These are phyloP conservation scores for Lithophane socia DNA, from an alignment of 2,888 invertebrate genomes.

Conservation along the genomic window DNA sequence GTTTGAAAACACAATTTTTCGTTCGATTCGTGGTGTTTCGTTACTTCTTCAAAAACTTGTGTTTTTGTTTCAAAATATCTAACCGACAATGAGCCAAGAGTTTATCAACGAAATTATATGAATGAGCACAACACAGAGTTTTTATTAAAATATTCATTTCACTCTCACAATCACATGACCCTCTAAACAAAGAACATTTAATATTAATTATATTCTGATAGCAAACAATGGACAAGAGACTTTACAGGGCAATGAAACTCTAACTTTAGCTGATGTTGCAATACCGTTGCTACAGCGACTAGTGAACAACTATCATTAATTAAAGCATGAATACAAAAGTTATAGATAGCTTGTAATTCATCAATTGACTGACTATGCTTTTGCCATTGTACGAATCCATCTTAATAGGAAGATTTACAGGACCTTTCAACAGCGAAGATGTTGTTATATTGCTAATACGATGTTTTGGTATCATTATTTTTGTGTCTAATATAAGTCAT, in stretches of 20 bases:
- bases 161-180: conserved; percentile 18
- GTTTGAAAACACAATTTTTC: no score
- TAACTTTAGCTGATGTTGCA: conserved; percentile 62
- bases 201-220: conserved; percentile 61
- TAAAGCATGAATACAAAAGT: conserved; percentile 71
- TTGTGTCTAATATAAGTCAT: neutral
- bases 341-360: conserved; percentile 41
- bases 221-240: conserved; percentile 54
- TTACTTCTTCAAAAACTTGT: no score
- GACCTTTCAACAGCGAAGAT: neutral
- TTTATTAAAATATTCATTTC: conserved; percentile 20
- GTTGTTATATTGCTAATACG: neutral
- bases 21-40: no score
- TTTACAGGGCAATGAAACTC: conserved; percentile 54
- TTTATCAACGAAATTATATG: conserved; percentile 22
- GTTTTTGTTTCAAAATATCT: neutral
- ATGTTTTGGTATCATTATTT: neutral
- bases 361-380: conserved; percentile 29
- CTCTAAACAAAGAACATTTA: conserved; percentile 54
- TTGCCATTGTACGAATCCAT: conserved; percentile 5
- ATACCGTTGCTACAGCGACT: conserved; percentile 68
- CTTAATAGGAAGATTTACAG: neutral
- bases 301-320: conserved; percentile 76
- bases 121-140: conserved; percentile 16
- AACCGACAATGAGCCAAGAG: neutral